Conservation (phyloP, 1,140 invertebrate genomes). For the Danaus plexippus region DNA sequence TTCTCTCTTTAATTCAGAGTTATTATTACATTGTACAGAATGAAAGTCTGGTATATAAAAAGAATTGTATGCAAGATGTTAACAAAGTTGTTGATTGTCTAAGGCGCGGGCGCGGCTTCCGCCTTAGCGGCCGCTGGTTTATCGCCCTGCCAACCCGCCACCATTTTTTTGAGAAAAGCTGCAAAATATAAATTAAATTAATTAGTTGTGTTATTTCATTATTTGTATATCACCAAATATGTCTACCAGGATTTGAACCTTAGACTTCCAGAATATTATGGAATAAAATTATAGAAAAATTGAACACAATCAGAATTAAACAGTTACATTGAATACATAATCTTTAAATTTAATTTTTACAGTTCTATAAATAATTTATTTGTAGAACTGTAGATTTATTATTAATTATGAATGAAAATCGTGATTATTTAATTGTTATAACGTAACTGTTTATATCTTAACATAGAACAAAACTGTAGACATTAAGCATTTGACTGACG, state of each 20-base stretch:
- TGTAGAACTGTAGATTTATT: too few relatives aligned
- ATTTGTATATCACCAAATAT: too few relatives aligned
- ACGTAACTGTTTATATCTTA: not conserved
- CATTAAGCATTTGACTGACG: slow-evolving; percentile 6
- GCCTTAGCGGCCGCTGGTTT: slow-evolving; percentile 32
- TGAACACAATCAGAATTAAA: too few relatives aligned
- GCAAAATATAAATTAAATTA: slow-evolving; percentile 34
- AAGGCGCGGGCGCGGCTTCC: slow-evolving; percentile 48
- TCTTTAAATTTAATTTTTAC: too few relatives aligned
- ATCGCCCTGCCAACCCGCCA: slow-evolving; percentile 71
- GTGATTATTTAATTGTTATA: not conserved
- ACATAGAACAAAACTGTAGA: too few relatives aligned
- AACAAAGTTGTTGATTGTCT: slow-evolving; percentile 27
- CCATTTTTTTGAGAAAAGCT: slow-evolving; percentile 82
- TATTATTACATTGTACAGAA: slow-evolving; percentile 57
- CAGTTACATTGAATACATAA: too few relatives aligned
- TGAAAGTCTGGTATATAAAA: slow-evolving; percentile 62
- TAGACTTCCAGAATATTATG: too few relatives aligned
- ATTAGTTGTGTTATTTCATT: not conserved
- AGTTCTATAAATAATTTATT: too few relatives aligned
- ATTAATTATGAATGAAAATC: slow-evolving; percentile 1
- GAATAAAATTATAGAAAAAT: too few relatives aligned
- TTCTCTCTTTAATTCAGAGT: slow-evolving; percentile 63
- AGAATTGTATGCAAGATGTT: slow-evolving; percentile 53
- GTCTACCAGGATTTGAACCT: too few relatives aligned